Conservation (phyloP, 2,113 vertebrate genomes). For the Thunnus thynnus region DNA sequence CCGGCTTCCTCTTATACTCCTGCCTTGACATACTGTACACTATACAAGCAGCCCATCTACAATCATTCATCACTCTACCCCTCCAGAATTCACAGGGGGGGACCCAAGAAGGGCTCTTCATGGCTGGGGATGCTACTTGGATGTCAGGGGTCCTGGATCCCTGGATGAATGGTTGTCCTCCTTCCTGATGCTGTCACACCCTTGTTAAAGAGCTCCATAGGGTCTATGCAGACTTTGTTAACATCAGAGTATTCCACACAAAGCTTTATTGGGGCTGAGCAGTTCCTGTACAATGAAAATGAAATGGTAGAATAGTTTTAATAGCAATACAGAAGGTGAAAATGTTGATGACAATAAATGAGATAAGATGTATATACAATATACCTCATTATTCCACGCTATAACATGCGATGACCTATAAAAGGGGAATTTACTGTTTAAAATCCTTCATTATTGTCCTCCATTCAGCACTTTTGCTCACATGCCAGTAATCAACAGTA, state of each 20-base stretch:
- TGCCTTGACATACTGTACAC: slow-evolving; percentile 59
- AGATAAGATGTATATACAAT: background rate
- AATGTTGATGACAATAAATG: background rate
- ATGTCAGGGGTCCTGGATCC: slow-evolving; percentile 48
- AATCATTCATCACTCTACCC: slow-evolving; percentile 50
- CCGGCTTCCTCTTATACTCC: slow-evolving; percentile 57
- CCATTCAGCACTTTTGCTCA: background rate
- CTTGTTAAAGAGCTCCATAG: slow-evolving; percentile 42
- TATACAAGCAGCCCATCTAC: slow-evolving; percentile 55
- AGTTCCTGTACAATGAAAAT: background rate
- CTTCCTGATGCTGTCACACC: slow-evolving; percentile 20
- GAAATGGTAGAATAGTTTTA: background rate
- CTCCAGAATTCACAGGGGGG: slow-evolving; percentile 59
- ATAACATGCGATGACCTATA: background rate
- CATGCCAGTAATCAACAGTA: background rate
- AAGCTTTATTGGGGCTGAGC: background rate
- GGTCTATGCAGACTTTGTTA: slow-evolving; percentile 13
- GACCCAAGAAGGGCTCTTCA: slow-evolving; percentile 58
- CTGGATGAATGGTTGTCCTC: slow-evolving; percentile 48
- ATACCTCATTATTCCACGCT: background rate
- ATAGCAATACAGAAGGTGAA: background rate
- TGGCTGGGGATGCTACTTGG: slow-evolving; percentile 50
- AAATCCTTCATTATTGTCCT: background rate
- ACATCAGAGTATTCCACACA: background rate
- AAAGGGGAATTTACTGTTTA: background rate